A percentile compares a stretch with the other conserved stretches of the same genome.
Conservation (phyloP, 1,140 invertebrate genomes). For the Zaprionus lachaisei region DNA sequence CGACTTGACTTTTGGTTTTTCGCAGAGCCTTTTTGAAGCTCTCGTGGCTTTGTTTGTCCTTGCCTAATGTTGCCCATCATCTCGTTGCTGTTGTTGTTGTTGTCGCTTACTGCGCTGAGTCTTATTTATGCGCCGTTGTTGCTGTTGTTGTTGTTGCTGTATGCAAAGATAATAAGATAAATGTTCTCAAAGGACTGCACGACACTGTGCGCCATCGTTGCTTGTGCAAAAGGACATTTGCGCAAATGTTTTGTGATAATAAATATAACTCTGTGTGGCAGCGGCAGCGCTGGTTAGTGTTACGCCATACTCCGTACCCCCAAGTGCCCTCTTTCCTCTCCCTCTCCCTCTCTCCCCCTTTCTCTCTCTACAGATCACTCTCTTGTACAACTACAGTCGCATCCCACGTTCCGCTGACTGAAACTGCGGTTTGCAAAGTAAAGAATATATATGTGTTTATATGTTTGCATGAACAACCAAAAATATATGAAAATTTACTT, state of each 20-base stretch:
- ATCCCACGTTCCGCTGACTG: background rate
- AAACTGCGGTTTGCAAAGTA: constrained; percentile 20
- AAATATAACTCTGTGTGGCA: constrained; percentile 80
- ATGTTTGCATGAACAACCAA: constrained; percentile 8
- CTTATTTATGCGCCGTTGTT: constrained; percentile 73
- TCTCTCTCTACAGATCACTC: background rate
- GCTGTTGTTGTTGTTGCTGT: constrained; percentile 54
- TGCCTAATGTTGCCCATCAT: constrained; percentile 82
- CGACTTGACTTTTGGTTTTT: constrained; percentile 81
- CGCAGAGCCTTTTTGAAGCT: constrained; percentile 71
- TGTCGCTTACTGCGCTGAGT: constrained; percentile 63
- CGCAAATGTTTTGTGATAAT: constrained; percentile 83
- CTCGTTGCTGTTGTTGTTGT: constrained; percentile 48
- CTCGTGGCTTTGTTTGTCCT: constrained; percentile 76
- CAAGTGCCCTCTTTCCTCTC: background rate
- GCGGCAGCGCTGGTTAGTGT: constrained; percentile 44
- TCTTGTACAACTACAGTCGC: background rate
- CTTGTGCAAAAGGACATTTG: constrained; percentile 80
- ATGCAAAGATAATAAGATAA: constrained; percentile 83
- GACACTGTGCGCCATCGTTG: constrained; percentile 66
- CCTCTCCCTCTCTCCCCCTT: background rate
- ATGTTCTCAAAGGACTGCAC: constrained; percentile 81
- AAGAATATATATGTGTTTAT: constrained; percentile 23
- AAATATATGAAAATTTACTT: constrained; percentile 18
- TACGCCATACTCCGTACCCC: background rate